phyloP scores from a whole-genome alignment of 1,140 invertebrate genomes.

The Phthorimaea operculella region DNA sequence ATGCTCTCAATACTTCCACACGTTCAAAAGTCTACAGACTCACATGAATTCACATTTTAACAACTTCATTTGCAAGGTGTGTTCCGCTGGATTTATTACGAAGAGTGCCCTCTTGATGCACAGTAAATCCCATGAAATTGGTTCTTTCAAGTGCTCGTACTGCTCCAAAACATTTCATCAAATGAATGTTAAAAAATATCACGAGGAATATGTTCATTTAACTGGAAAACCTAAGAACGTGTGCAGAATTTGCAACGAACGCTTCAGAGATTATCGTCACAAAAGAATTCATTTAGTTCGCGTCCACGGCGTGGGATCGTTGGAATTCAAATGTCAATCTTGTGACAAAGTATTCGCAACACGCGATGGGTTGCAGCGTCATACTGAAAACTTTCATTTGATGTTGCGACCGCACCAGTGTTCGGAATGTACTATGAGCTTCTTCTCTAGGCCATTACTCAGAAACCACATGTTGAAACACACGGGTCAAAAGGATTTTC shows the following conservation, averaged over 20 bases:
- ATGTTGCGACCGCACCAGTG: constrained; percentile 17
- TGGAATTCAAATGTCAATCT: constrained; percentile 20
- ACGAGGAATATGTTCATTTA: constrained; percentile 14
- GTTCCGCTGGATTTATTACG: constrained; percentile 29
- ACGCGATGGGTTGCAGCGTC: constrained; percentile 12
- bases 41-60: constrained; percentile 21
- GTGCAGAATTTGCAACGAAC: constrained; percentile 20
- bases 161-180: constrained; percentile 37
- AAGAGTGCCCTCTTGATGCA: constrained; percentile 29
- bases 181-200: constrained; percentile 25
- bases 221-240: background rate
- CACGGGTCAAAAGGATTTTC: constrained; percentile 77
- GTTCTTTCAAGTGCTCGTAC: constrained; percentile 30
- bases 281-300: constrained; percentile 22
- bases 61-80: constrained; percentile 24
- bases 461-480: constrained; percentile 60
- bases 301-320: constrained; percentile 17
- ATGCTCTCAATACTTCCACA: background rate
- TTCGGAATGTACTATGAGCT: constrained; percentile 17
- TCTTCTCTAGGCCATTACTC: constrained; percentile 25
- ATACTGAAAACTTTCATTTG: constrained; percentile 25
- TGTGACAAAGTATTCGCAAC: constrained; percentile 22
- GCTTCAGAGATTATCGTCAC: constrained; percentile 17
- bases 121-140: constrained; percentile 29
- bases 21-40: constrained; percentile 10